Base-by-base conservation (phyloP, 1,140 invertebrate species). In the Drosophila asahinai region DNA sequence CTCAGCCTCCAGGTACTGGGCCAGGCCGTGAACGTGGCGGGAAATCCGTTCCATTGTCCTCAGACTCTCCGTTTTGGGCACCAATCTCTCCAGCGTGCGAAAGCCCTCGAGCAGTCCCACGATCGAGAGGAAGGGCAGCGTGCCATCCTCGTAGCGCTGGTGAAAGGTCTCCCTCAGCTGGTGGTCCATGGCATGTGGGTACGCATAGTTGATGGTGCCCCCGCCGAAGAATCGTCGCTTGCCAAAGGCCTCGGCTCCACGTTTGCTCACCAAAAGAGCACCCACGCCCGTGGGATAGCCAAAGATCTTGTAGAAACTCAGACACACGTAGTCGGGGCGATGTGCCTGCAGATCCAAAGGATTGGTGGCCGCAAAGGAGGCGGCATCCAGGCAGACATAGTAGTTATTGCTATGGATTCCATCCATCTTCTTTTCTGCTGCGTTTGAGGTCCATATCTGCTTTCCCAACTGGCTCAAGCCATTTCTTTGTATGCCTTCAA, bases 221-320 rank as follows among this genome's bases (percentile, higher is more conserved):
- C 98, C 98, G 25, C 98, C 98, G 94, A 97, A 99, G 92, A 98
- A 99, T 43, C 93, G 94, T 48, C 93, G 94, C 94, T 96, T 97
- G 14, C 95, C 91, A 22, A 99, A 93, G 22, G 95, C 91, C 82
- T 94, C 33, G 4, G 94, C 93, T 79, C 95, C 96, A 2, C 93
- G 92, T 86, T 97, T 97, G 80, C 94, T 95, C 0, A 99, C 96
- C 52, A 99, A 83, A 4, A 99, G 92, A 42, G 97, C 98, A 33
- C 98, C 98, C 77, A 97, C 93, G n/a, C 97, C 98, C 64, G 98
- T 99, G 7, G 99, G 98, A 94, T 97, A 99, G 0, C 99, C 99
- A 94, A 99, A 99, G 86, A 99, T 97, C 95, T 99, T 99, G 93
- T 99, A 99, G 94, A 99, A 99, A 2, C 98, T 99, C 6, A 99